phyloP scores from a whole-genome alignment of 1,140 invertebrate species.

The Octopus sinensis region DNA sequence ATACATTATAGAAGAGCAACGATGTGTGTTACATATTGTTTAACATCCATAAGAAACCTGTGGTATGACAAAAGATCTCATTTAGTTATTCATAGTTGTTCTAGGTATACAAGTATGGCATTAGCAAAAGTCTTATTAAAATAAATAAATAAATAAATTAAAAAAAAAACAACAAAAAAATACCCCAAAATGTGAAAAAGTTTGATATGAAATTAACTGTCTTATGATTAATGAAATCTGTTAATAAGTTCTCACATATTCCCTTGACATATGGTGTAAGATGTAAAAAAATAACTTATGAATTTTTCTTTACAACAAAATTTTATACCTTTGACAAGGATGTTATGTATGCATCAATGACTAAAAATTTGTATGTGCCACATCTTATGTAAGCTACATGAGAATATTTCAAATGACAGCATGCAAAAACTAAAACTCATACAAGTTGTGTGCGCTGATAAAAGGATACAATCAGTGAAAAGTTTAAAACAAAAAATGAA shows the following conservation, averaged over 20 bases:
- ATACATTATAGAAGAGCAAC: slow-evolving; percentile 11
- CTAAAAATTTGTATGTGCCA: neutral
- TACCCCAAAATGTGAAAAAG: neutral
- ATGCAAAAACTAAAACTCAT: neutral
- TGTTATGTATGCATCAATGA: neutral
- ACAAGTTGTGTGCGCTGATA: neutral
- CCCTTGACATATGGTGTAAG: slow-evolving; percentile 3
- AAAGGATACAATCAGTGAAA: slow-evolving; percentile 8
- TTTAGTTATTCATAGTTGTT: neutral
- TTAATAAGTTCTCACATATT: neutral
- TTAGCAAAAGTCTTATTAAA: neutral
- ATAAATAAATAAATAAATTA: too few species aligned
- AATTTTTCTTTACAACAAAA: neutral
- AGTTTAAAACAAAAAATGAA: neutral
- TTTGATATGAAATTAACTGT: neutral
- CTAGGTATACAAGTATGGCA: neutral
- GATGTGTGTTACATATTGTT: slow-evolving; percentile 9
- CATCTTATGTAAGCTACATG: neutral
- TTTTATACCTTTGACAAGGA: slow-evolving; percentile 5
- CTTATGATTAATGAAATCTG: neutral
- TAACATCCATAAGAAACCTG: slow-evolving; percentile 9
- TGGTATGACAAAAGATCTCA: neutral
- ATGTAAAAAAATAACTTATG: neutral
- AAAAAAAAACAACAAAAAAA: neutral
- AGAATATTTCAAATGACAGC: too few species aligned